phyloP scores from a whole-genome alignment of 1,140 invertebrate genomes.

The Caenorhabditis latens region DNA sequence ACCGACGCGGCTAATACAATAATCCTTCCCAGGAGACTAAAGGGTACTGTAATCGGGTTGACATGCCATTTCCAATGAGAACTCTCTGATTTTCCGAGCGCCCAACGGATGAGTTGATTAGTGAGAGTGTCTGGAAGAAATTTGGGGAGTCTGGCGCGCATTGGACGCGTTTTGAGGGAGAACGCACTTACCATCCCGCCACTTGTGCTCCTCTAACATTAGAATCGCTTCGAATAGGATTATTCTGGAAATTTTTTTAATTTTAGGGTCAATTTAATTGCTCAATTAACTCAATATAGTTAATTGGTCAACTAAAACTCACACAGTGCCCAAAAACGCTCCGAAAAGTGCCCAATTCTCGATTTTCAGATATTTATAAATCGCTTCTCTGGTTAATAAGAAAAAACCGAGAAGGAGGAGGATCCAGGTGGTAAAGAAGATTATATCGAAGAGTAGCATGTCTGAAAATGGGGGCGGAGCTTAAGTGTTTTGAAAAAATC shows the following conservation, averaged over 20 bases:
- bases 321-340: background rate
- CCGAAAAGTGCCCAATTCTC: constrained; percentile 6
- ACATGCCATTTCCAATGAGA: constrained; percentile 47
- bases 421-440: background rate
- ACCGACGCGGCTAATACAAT: background rate
- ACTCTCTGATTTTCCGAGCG: background rate
- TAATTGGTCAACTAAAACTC: too few relatives aligned
- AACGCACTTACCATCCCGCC: constrained; percentile 33
- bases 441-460: background rate
- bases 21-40: background rate
- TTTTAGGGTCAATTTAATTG: background rate
- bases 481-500: too few relatives aligned
- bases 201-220: constrained; percentile 41
- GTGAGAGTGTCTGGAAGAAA: constrained; percentile 23
- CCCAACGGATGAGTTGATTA: background rate
- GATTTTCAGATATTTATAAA: background rate
- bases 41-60: constrained; percentile 26
- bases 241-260: background rate
- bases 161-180: background rate
- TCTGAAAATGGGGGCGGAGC: background rate
- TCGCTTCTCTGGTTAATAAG: background rate
- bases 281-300: too few relatives aligned
- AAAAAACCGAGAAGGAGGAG: constrained; percentile 22
- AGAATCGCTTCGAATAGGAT: constrained; percentile 15
- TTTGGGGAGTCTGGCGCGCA: too few relatives aligned